phyloP scores from a whole-genome alignment of 1,140 invertebrate genomes.

The Anastatus disparis region DNA sequence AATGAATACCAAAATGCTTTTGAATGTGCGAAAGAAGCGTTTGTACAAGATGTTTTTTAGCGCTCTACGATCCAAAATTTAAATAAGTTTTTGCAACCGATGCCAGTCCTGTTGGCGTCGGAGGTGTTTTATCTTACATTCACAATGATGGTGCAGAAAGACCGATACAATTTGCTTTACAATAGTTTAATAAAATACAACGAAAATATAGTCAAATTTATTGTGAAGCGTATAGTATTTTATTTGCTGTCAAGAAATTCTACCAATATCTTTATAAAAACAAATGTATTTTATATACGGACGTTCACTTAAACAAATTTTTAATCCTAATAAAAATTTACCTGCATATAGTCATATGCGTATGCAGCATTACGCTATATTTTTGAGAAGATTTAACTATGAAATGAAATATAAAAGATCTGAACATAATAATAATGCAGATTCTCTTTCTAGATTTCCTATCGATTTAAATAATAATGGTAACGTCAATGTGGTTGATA shows the following conservation, averaged over 20 bases:
- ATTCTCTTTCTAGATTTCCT: not conserved
- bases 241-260: too few relatives aligned
- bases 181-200: not conserved
- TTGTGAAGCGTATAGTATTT: too few relatives aligned
- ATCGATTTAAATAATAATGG: not conserved
- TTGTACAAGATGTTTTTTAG: too few relatives aligned
- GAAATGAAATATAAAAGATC: not conserved
- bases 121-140: not conserved
- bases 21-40: too few relatives aligned
- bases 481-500: not conserved
- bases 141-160: too few relatives aligned
- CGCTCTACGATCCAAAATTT: not conserved
- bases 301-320: not conserved
- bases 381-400: not conserved
- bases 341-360: too few relatives aligned
- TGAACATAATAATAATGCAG: too few relatives aligned
- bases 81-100: not conserved
- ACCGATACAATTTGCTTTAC: too few relatives aligned
- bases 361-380: not conserved
- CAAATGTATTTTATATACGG: not conserved
- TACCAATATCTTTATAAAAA: too few relatives aligned
- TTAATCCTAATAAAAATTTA: too few relatives aligned
- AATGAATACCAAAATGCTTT: too few relatives aligned
- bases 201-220: not conserved
- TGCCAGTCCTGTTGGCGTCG: not conserved